A percentile compares a stretch with the other conserved stretches of the same genome.
Evolutionary conservation across 2,113 vertebrate species (phyloP).

Genomic region (Polyodon spathula): DNA sequence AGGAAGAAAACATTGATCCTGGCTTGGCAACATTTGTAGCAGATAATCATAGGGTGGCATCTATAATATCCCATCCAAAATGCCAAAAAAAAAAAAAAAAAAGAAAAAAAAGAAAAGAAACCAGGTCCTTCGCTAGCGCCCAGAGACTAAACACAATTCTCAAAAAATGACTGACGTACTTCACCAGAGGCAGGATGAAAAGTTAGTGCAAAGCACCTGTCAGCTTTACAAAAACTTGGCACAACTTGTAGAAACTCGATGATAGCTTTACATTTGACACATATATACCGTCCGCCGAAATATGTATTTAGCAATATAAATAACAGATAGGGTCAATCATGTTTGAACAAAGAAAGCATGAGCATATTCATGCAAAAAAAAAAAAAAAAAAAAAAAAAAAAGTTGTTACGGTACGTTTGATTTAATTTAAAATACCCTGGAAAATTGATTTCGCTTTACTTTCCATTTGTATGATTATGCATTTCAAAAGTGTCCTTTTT

Average conservation of each 20-base stretch:
- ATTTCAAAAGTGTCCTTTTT: background rate
- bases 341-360: background rate
- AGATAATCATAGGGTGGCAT: conserved; percentile 65
- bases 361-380: background rate
- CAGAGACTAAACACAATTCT: conserved; percentile 34
- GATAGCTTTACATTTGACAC: background rate
- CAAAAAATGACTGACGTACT: background rate
- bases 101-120: conserved; percentile 43
- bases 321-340: background rate
- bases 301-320: background rate
- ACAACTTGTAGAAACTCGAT: conserved; percentile 14
- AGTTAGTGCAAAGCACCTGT: conserved; percentile 67
- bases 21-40: conserved; percentile 68
- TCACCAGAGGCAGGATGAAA: conserved; percentile 10
- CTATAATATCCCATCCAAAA: conserved; percentile 83
- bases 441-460: background rate
- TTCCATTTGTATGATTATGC: background rate
- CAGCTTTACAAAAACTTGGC: conserved; percentile 34
- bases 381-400: too few relatives aligned
- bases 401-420: too few relatives aligned
- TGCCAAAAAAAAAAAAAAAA: conserved; percentile 31
- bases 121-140: conserved; percentile 46
- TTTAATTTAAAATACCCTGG: too few relatives aligned
- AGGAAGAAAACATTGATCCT: conserved; percentile 64
- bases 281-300: background rate